phyloP scores from a whole-genome alignment of 2,888 invertebrate genomes.

The Aphodius granarius region DNA sequence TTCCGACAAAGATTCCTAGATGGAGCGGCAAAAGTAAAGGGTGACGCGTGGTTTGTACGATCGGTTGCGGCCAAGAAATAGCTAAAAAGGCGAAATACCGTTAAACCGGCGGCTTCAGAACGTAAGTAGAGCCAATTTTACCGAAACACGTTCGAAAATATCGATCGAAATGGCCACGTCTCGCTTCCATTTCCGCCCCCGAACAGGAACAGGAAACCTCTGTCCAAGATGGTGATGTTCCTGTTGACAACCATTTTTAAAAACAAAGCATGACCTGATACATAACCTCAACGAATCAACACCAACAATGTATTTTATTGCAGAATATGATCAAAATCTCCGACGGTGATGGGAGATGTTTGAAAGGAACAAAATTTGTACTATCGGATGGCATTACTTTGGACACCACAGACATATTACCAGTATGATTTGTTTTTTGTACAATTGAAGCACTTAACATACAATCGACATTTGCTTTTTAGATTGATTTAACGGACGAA shows the following conservation, averaged over 20 bases:
- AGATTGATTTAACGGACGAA: slow-evolving; percentile 40
- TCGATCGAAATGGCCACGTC: slow-evolving; percentile 43
- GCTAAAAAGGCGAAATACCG: slow-evolving; percentile 26
- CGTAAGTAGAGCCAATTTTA: slow-evolving; percentile 28
- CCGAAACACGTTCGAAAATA: slow-evolving; percentile 32
- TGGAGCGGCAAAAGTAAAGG: slow-evolving; percentile 28
- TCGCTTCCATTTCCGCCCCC: slow-evolving; percentile 51
- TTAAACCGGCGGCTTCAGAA: slow-evolving; percentile 10
- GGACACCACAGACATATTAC: slow-evolving; percentile 22
- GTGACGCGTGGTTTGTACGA: slow-evolving; percentile 33
- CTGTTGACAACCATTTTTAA: slow-evolving; percentile 41
- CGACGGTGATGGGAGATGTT: slow-evolving; percentile 27
- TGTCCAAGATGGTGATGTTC: slow-evolving; percentile 57
- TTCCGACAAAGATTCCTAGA: slow-evolving; percentile 20
- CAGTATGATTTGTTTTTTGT: slow-evolving; percentile 29
- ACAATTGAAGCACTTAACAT: slow-evolving; percentile 33
- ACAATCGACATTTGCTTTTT: slow-evolving; percentile 27
- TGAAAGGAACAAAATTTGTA: slow-evolving; percentile 17
- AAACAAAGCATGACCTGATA: slow-evolving; percentile 24
- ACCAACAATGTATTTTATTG: slow-evolving; percentile 29
- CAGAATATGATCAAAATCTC: slow-evolving; percentile 42
- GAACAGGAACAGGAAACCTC: slow-evolving; percentile 67
- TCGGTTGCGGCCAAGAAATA: slow-evolving; percentile 27
- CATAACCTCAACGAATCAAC: slow-evolving; percentile 20
- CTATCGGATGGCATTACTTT: slow-evolving; percentile 1